Conservation (phyloP, 2,113 vertebrate genomes). For the Clarias gariepinus region DNA sequence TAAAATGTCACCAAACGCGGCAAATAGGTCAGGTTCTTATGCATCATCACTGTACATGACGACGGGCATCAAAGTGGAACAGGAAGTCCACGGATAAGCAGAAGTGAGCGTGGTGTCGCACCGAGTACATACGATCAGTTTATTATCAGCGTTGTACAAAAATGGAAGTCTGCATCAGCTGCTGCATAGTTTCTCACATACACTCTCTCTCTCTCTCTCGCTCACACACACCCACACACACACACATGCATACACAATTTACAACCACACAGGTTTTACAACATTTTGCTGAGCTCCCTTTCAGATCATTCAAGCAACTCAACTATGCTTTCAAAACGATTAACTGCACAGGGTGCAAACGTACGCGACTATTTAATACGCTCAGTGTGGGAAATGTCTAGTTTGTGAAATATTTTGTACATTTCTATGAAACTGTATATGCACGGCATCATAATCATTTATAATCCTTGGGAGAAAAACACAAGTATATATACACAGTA, state of each 20-base stretch:
- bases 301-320: background rate
- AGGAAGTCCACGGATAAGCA: constrained; percentile 22
- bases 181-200: background rate
- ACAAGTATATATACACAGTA: too few relatives aligned
- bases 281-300: background rate
- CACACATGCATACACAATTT: background rate
- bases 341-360: too few relatives aligned
- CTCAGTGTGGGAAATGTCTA: background rate
- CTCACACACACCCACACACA: background rate
- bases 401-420: background rate
- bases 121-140: background rate
- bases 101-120: background rate
- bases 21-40: background rate
- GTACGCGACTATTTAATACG: background rate
- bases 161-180: background rate
- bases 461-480: too few relatives aligned
- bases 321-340: too few relatives aligned
- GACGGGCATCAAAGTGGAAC: constrained; percentile 9
- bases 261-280: background rate
- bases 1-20: background rate
- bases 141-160: background rate
- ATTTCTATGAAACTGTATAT: background rate
- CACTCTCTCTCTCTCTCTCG: too few relatives aligned
- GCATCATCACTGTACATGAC: background rate
- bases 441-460: too few relatives aligned